Evolutionary conservation across 1,140 invertebrate species (phyloP), one percentile per base, ranked within the genome.

Genomic region (Drosophila navojoa): DNA sequence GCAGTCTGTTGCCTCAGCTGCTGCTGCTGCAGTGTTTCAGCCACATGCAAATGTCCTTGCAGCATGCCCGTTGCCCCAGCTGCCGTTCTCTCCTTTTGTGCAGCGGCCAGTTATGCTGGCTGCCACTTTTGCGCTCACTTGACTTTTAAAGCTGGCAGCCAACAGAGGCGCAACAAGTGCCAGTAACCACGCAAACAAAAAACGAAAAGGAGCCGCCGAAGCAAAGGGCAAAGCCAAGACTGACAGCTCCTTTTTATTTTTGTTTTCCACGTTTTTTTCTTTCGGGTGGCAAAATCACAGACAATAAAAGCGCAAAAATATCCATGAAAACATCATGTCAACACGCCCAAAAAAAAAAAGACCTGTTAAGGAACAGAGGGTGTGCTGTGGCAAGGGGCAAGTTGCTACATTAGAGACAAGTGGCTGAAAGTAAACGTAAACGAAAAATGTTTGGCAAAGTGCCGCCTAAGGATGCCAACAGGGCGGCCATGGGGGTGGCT

Each of bases 241-340:
- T 50, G 38, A 27, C 49, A 63, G 32, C 50, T 75, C n/a, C 49
- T 52, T 52, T 52, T 25, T 29, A 5, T 9, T 52, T 52, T 29
- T 52, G 16, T 52, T 54, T 54, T 54, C 10, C 4, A 4, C 10
- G 19, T 54, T 54, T 54, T 15, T 1, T 19, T 40, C 57, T 52
- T 59, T 68, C 19, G 58, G 64, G 49, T 45, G 22, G 42, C 55
- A 62, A 70, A 72, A 75, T 75, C 68, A 64, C 47, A 38, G 59
- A 90, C 87, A 90, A 90, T 90, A 85, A 71, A 86, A 81, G 81
- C 78, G 81, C 74, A 79, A 90, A 87, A 90, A 87, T 72, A 86
- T 77, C 76, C 72, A 76, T 78, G 76, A 76, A 78, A 71, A 78
- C 55, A 81, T 78, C 76, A 79, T 90, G 86, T 90, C 81, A 81